Evolutionary conservation across 92 coral and sea anemone genomes (phyloP).

Genomic region (Plumapathes pennacea): DNA sequence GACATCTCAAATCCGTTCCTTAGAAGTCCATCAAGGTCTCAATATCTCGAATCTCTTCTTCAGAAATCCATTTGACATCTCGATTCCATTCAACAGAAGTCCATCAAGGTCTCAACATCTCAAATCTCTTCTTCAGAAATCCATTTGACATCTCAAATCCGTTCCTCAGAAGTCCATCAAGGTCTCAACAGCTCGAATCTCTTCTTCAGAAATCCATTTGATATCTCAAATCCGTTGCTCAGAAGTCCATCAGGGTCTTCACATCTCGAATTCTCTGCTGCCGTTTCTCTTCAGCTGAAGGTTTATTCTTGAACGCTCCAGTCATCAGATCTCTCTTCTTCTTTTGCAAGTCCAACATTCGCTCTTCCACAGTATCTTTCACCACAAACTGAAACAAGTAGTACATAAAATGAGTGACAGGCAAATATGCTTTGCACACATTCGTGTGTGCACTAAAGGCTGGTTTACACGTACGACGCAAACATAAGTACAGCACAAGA

Average conservation of each 20-base stretch:
- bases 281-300: constrained; percentile 70
- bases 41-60: too few relatives aligned
- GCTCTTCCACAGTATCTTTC: constrained; percentile 78
- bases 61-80: not conserved
- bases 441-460: too few relatives aligned
- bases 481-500: too few relatives aligned
- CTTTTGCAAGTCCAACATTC: constrained; percentile 82
- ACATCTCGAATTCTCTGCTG: constrained; percentile 63
- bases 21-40: too few relatives aligned
- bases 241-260: constrained; percentile 68
- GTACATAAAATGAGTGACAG: too few relatives aligned
- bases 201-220: not conserved
- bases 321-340: constrained; percentile 73
- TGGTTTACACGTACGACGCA: too few relatives aligned
- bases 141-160: not conserved
- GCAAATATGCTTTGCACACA: too few relatives aligned
- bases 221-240: too few relatives aligned
- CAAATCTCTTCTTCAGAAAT: not conserved
- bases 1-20: too few relatives aligned
- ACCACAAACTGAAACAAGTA: constrained; percentile 63
- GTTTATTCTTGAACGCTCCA: constrained; percentile 69
- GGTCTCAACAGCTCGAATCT: not conserved
- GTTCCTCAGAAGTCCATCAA: not conserved
- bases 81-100: not conserved
- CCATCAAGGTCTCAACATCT: not conserved